These are phyloP conservation scores for Platyscapa corneri DNA, from an alignment of 1,140 invertebrate species.

Conservation along the genomic window DNA sequence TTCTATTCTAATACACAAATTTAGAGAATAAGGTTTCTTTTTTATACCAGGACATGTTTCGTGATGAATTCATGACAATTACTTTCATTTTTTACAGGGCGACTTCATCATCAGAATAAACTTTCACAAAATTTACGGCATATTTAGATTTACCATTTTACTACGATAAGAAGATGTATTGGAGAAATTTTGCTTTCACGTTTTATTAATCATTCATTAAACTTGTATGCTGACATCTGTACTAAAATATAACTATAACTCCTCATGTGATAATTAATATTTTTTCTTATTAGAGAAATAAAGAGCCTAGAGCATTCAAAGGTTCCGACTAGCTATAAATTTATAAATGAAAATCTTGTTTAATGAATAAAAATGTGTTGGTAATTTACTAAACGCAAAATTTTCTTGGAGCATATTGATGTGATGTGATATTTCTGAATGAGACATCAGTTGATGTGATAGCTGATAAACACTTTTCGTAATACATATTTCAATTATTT, in stretches of 20 bases:
- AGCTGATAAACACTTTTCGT: no score
- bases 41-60: not conserved
- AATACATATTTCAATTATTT: no score
- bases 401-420: no score
- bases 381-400: no score
- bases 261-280: not conserved
- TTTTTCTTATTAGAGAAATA: not conserved
- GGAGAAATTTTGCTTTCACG: conserved; percentile 20
- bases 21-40: not conserved
- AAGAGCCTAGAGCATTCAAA: no score
- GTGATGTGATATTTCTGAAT: no score
- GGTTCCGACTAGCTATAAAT: no score
- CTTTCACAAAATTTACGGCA: not conserved
- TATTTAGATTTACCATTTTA: conserved; percentile 1
- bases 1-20: not conserved
- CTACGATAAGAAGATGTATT: not conserved
- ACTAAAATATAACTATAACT: not conserved
- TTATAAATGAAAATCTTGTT: no score
- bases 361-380: no score
- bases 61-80: not conserved
- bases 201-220: not conserved
- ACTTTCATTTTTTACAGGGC: conserved; percentile 1
- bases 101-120: not conserved
- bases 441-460: no score
- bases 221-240: not conserved